Evolutionary conservation across 1,140 invertebrate genomes (phyloP), one percentile per base, ranked within the genome.

Genomic region (Psilanteris sp.): DNA sequence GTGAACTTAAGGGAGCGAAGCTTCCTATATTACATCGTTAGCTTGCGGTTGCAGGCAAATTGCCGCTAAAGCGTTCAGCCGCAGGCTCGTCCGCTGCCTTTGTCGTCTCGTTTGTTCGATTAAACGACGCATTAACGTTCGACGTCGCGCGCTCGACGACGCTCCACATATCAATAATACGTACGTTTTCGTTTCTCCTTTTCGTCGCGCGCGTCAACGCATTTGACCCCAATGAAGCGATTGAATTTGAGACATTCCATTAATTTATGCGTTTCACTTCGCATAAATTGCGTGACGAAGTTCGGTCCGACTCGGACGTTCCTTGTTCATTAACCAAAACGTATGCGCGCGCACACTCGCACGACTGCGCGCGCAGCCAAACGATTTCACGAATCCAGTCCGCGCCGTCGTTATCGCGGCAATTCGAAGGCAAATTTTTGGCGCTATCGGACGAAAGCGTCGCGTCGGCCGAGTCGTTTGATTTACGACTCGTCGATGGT

Each of bases 21-120:
- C 79, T 83, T 85, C 79, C 83, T 81, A 82, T 80, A 85, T 84
- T 83, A 85, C 83, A 74, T 83, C 78, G 81, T 85, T 84, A 77
- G 77, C 68, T 77, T 86, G 86, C 79, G 86, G 85, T 87, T 75
- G 59, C 72, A 80, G 78, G 83, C 83, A 86, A 86, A 86, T 84
- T 81, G 83, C 79, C 72, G 80, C 79, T 85, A 86, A 86, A 87
- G 83, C 76, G 79, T 74, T 77, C 70, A 80, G 67, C 79, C 86
- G 64, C 85, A 86, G 74, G 55, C 43, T 48, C 71, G 24, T 31
- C 48, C 66, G 27, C 55, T 52, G 50, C 29, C 26, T 66, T 71
- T 61, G 66, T 77, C 54, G 61, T 71, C 66, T 77, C 59, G 44
- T 77, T 77, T 77, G 73, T 76, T 66, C 67, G 64, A 76, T 70